A percentile compares a stretch with the other conserved stretches of the same genome.
These are phyloP conservation scores for Himalopsyche tibetana DNA, from an alignment of 2,888 invertebrate species.

Conservation along the genomic window DNA sequence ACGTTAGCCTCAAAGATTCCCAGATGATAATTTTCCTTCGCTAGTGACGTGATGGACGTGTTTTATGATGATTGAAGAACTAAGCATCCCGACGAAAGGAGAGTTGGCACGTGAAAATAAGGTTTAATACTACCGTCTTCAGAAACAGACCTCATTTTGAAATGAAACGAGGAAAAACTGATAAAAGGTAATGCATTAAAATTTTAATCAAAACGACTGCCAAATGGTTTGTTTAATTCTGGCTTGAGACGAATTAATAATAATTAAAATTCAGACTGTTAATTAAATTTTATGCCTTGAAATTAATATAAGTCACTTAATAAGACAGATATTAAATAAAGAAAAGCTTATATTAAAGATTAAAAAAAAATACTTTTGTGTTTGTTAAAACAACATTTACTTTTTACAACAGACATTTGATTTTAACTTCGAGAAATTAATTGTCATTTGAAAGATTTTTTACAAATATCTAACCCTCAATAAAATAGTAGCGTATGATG, in stretches of 20 bases:
- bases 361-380: too few species aligned
- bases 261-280: background rate
- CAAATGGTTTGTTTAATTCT: background rate
- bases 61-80: conserved; percentile 43
- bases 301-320: too few species aligned
- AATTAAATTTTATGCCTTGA: background rate
- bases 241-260: conserved; percentile 49
- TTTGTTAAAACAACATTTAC: too few species aligned
- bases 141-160: background rate
- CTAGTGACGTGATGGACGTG: conserved; percentile 40
- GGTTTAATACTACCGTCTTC: background rate
- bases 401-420: too few species aligned
- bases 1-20: conserved; percentile 36
- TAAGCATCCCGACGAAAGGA: background rate
- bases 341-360: too few species aligned
- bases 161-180: background rate
- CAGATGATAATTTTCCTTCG: conserved; percentile 29
- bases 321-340: too few species aligned
- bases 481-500: too few species aligned
- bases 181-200: background rate
- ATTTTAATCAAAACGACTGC: conserved; percentile 11
- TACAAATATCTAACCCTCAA: too few species aligned
- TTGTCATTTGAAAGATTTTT: too few species aligned
- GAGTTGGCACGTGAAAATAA: background rate
- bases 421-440: too few species aligned